These are phyloP conservation scores for Anoncus sp. DNA, from an alignment of 2,888 invertebrate species.

Conservation along the genomic window DNA sequence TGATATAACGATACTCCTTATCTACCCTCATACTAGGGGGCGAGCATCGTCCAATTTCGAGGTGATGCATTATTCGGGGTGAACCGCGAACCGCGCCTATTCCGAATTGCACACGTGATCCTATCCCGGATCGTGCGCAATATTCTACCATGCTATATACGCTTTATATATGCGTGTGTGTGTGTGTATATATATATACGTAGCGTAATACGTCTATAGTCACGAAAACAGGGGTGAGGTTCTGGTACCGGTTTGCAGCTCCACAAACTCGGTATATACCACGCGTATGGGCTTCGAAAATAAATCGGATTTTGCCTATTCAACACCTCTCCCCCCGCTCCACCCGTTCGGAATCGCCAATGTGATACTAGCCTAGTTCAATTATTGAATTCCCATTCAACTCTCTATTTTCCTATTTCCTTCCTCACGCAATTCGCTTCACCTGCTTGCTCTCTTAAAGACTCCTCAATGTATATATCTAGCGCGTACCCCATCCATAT, in stretches of 20 bases:
- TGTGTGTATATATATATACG: conserved; percentile 2
- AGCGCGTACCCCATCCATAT: not conserved
- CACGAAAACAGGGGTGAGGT: conserved; percentile 25
- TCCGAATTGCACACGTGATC: conserved; percentile 54
- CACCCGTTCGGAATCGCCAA: conserved; percentile 39
- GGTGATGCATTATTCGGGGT: conserved; percentile 55
- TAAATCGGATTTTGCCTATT: conserved; percentile 62
- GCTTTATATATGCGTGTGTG: not conserved
- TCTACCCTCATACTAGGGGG: conserved; percentile 45
- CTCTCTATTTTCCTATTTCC: conserved; percentile 41
- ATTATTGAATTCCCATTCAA: conserved; percentile 60
- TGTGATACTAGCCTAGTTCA: conserved; percentile 42
- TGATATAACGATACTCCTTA: conserved; percentile 46
- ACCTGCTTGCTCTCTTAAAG: conserved; percentile 15
- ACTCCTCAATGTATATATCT: not conserved
- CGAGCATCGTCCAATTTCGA: conserved; percentile 53
- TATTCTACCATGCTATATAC: conserved; percentile 2
- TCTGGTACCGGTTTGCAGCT: conserved; percentile 24
- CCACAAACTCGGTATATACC: not conserved
- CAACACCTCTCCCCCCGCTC: no score
- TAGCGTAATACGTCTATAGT: not conserved
- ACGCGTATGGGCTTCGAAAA: conserved; percentile 45
- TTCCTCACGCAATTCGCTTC: conserved; percentile 18
- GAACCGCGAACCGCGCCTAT: conserved; percentile 48
- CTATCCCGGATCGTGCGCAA: conserved; percentile 33